Conservation (phyloP, 2,797 vertebrate species). For the Myotis vivesi region DNA sequence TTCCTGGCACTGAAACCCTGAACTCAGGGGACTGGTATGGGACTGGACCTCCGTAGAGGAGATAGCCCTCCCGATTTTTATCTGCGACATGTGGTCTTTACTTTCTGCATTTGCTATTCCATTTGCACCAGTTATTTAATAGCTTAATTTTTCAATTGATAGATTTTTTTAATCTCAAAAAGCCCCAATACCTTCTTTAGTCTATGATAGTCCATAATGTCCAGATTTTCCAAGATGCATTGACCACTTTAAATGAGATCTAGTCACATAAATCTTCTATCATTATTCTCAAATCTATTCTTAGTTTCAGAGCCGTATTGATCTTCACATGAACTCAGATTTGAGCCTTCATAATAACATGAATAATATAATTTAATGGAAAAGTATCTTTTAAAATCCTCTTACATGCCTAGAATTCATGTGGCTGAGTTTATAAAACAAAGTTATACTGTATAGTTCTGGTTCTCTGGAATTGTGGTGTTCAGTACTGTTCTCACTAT, state of each 20-base stretch:
- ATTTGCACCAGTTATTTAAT: neutral
- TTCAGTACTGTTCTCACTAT: neutral
- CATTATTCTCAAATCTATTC: slow-evolving; percentile 31
- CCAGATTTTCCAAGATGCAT: neutral
- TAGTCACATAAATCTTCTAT: neutral
- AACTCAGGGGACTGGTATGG: no score
- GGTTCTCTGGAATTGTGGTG: neutral
- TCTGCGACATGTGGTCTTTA: neutral
- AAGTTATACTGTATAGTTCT: neutral
- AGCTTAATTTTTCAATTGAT: neutral
- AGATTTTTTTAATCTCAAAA: neutral
- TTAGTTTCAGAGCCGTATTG: slow-evolving; percentile 11
- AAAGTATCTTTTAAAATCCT: slow-evolving; percentile 12
- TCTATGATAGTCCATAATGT: neutral
- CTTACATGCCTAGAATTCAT: neutral
- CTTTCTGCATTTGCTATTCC: neutral
- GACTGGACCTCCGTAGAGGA: no score
- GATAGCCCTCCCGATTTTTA: no score
- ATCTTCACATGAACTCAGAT: slow-evolving; percentile 31
- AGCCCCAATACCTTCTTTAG: neutral
- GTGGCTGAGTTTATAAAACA: slow-evolving; percentile 8
- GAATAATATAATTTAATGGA: neutral
- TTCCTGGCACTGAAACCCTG: no score
- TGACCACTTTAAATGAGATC: neutral
- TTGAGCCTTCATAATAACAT: neutral